Conservation (phyloP, 2,797 vertebrate species). For the Melanotaenia parkinsoni region DNA sequence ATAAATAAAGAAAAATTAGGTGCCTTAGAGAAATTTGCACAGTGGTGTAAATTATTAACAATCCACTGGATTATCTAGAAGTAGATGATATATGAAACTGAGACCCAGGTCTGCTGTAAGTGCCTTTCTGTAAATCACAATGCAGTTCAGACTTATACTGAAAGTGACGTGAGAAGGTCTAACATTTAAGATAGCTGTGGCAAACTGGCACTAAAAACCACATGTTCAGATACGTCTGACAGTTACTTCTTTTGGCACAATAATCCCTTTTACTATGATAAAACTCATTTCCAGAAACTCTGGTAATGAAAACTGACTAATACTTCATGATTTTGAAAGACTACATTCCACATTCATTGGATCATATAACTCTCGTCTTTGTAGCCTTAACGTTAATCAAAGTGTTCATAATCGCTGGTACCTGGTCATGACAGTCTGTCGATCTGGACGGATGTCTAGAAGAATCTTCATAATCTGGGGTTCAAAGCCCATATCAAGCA, state of each 20-base stretch:
- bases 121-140: too few relatives aligned
- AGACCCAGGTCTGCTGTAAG: not conserved
- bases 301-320: not conserved
- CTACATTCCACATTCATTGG: not conserved
- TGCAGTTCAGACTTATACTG: too few relatives aligned
- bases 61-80: not conserved
- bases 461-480: slow-evolving; percentile 98
- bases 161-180: too few relatives aligned
- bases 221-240: not conserved
- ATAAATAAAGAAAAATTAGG: not conserved
- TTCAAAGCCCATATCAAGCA: slow-evolving; percentile 99
- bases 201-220: not conserved
- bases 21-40: not conserved
- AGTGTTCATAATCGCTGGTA: slow-evolving; percentile 43
- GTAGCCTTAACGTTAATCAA: not conserved
- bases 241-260: not conserved
- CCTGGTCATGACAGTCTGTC: slow-evolving; percentile 98
- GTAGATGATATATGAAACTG: not conserved
- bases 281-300: not conserved
- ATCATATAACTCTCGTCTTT: not conserved
- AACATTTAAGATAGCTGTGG: too few relatives aligned
- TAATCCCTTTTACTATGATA: not conserved
- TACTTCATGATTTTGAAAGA: not conserved
- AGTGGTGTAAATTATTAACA: not conserved
- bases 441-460: slow-evolving; percentile 93